phyloP scores from a whole-genome alignment of 1,140 invertebrate genomes.

The Drosophila cardini region DNA sequence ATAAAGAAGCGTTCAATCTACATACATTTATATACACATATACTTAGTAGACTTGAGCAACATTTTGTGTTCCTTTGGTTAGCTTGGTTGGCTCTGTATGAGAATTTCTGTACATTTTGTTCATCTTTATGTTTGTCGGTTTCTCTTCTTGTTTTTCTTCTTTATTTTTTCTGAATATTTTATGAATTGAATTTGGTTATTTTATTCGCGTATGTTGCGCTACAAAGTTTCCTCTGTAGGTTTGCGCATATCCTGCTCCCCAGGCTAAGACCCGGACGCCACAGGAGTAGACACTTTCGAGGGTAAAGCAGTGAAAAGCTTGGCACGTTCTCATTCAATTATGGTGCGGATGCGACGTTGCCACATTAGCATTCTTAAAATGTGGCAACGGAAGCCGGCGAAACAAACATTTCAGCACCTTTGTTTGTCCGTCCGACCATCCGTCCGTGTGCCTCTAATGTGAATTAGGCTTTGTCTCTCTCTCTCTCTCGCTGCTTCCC shows the following conservation, averaged over 20 bases:
- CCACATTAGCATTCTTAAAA: conserved; percentile 75
- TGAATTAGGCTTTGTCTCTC: background rate
- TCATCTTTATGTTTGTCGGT: conserved; percentile 37
- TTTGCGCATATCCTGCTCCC: conserved; percentile 29
- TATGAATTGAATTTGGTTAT: conserved; percentile 83
- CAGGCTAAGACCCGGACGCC: conserved; percentile 9
- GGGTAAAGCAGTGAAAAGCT: conserved; percentile 38
- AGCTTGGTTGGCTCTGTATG: conserved; percentile 35
- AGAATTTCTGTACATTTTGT: conserved; percentile 50
- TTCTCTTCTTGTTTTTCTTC: conserved; percentile 31
- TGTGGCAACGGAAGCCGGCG: conserved; percentile 62
- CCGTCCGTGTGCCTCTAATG: conserved; percentile 40
- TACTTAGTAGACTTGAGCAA: conserved; percentile 29
- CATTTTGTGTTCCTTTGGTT: conserved; percentile 40
- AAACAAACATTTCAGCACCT: conserved; percentile 75
- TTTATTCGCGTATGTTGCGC: conserved; percentile 79
- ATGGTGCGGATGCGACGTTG: conserved; percentile 59
- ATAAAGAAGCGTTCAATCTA: conserved; percentile 14
- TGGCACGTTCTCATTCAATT: conserved; percentile 79
- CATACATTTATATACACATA: conserved; percentile 7
- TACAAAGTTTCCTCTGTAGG: conserved; percentile 60
- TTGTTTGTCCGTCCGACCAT: conserved; percentile 4
- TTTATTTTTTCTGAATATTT: conserved; percentile 73
- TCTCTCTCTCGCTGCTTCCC: no score
- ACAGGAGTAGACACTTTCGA: conserved; percentile 7